Base-by-base conservation (phyloP, 2,797 vertebrate genomes). In the Chaetophractus vellerosus region DNA sequence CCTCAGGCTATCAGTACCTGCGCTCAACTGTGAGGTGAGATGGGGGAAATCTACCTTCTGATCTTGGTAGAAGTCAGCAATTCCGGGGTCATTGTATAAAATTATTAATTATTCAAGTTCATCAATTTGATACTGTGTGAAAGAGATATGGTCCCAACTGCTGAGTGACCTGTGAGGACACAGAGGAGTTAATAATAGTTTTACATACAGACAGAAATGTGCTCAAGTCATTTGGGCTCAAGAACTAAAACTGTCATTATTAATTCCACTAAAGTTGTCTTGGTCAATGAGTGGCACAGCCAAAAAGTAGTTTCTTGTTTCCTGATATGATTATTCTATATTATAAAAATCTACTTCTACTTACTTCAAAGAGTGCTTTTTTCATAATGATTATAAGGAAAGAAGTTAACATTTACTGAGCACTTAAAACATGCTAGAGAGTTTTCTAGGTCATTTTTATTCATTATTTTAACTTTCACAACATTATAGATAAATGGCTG, bases 1-100 rank as follows among this genome's bases (percentile, higher is more conserved):
- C 99, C 28, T 99, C 99, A 11, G 99, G 99, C 9, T 99, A 99
- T 98, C 99, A 99, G 10, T 99, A 99, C 96, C 98, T 99, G 95
- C 99, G 99, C 95, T 99, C 99, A 6, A 99, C 99, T 12, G 99
- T 99, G 98, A 99, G 99, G 99, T 99, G 98, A 74, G 96, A 87
- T 7, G 18, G 1, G 15, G 6, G 9, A 23, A 23, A 26, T 6
- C 8, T 16, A 33, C 18, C 50, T 38, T 23, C 33, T 52, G 15
- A 1, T 28, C 31, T 61, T 6, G 1, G 12, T 5, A 19, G 11
- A 57, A 59, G 31, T 89, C 12, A 28, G 59, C 16, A 16, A 4
- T 4, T 3, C 23, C 55, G 68, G 78, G 9, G 7, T 23, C 24
- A 61, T 8, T 33, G 0, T 21, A 79, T 31, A 48, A 80, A 33